Evolutionary conservation across 2,888 invertebrate genomes (phyloP).

Genomic region (Gisinianus flammeolus): DNA sequence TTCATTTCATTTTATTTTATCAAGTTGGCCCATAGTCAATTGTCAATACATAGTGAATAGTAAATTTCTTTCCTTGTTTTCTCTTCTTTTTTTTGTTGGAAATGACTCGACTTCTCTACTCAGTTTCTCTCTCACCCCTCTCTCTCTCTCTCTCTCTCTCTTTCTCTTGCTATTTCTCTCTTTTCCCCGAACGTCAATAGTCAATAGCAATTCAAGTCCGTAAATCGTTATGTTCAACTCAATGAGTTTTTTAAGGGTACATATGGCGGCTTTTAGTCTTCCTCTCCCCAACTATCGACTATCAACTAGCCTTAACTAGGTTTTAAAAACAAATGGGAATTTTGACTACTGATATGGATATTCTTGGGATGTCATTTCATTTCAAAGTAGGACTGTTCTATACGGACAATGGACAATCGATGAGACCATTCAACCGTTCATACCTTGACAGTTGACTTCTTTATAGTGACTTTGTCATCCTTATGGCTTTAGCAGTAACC

Average conservation of each 20-base stretch:
- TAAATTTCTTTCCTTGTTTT: too few relatives aligned
- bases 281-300: background rate
- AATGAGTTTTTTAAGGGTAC: background rate
- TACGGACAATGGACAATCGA: background rate
- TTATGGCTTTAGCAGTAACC: background rate
- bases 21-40: too few relatives aligned
- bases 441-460: background rate
- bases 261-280: background rate
- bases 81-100: background rate
- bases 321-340: conserved; percentile 11
- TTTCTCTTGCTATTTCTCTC: background rate
- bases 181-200: background rate
- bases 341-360: too few relatives aligned
- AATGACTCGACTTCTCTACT: background rate
- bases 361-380: background rate
- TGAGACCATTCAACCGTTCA: background rate
- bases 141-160: background rate
- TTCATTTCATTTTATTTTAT: too few relatives aligned
- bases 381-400: background rate
- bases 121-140: background rate
- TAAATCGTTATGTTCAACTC: background rate
- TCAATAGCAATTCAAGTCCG: background rate
- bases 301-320: conserved; percentile 5
- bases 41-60: too few relatives aligned
- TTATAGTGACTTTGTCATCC: background rate